Evolutionary conservation across 1,140 invertebrate genomes (phyloP), one percentile per base, ranked within the genome.

Genomic region (Meloidogyne floridensis): DNA sequence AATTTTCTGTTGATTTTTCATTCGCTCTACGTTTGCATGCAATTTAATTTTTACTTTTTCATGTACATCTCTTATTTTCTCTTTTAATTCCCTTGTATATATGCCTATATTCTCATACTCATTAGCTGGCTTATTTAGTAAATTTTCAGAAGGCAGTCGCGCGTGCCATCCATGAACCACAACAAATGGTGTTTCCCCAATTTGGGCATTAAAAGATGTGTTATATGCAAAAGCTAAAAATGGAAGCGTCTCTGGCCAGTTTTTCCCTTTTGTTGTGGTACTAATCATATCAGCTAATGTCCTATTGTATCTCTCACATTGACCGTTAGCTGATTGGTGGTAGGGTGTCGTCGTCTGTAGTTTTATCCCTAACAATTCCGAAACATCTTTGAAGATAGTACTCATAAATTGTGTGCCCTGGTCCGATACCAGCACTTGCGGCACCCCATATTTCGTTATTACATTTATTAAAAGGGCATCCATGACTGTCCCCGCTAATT

Each of bases 271-370:
- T 0, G 53, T 59, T 1, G 76, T 59, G 11, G 76, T 77, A 9
- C 51, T 20, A 0, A 77, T 11, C 76, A 77, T 77, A 15, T 77
- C 76, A 0, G 54, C 56, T 1, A 77, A 0, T 0, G 76, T 77
- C 2, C 76, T 7, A 11, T 77, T 77, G 11, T 18, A 77, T 77
- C 76, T 70, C 47, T 77, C 76, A 4, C 65, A 59, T 65, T 77
- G 76, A 0, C 76, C 76, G 18, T 77, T 77, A 2, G 76, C 76
- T 13, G 51, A 65, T 65, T 77, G 76, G 6, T 77, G 76, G 32
- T 77, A 77, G 2, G 76, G 10, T n/a, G 56, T 56, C 0, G 76
- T 77, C 0, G 51, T 77, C 69, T 77, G 15, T 15, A 54, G 32
- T 42, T 77, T 42, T 9, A 54, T 54, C n/a, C 76, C 76, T 32